Base-by-base conservation (phyloP, 2,113 vertebrate species). In the Ageneiosus marmoratus region DNA sequence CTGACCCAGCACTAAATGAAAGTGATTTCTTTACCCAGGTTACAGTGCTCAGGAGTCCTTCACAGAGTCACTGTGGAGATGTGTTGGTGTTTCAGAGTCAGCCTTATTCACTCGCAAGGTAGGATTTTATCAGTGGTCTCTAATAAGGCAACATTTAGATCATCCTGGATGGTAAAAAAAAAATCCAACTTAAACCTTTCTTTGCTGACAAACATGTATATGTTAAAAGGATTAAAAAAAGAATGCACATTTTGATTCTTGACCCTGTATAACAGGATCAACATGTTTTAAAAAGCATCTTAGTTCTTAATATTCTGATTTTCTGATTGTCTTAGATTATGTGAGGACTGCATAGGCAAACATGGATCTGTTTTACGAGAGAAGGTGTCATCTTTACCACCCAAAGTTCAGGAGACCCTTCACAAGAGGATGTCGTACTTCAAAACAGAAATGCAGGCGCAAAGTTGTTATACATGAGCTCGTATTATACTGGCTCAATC, bases 81-180 rank as follows among this genome's bases (percentile, higher is more conserved):
- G 92, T 98, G 87, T 55, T 99, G 79, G 92, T 98, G 89, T 97
- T 99, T 88, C 97, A 98, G 91, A 98, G 94, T 2, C 96, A 98
- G 27, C 97, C 97, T 0, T 97, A 97, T 75, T 95, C 97, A 1
- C 95, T 99, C 27, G 92, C 93, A 89, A 97, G 97, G 98, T 97
- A 92, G 91, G 83, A 91, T 69, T 32, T 4, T 44, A 27, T 37
- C 0, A 29, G 10, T 50, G 13, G 6, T 8, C 7, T 65, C 62
- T 13, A 41, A 67, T 32, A n/a, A 44, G 3, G 22, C 22, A 70
- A 70, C 67, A 44, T 13, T 72, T 12, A 27, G 6, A 0, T 15
- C 46, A 46, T 1, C 41, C 41, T 44, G 34, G 8, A 41, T 12
- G 1, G 20, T 69, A 5, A 62, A 62, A 15, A 62, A 29, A 67